phyloP scores from a whole-genome alignment of 2,888 invertebrate genomes.

The Cancer borealis region DNA sequence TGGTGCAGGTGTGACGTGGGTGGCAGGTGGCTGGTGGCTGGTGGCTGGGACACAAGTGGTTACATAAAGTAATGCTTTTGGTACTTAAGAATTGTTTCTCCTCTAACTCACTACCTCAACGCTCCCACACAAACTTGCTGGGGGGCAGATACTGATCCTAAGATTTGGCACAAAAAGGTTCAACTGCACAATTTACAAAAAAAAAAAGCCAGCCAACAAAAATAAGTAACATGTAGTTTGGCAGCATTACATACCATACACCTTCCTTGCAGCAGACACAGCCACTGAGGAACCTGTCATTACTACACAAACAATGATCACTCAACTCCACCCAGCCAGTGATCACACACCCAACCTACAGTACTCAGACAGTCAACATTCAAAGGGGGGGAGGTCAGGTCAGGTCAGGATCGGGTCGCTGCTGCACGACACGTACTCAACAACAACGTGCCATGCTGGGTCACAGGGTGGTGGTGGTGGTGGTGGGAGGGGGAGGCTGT shows the following conservation, averaged over 20 bases:
- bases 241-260: constrained; percentile 39
- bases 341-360: constrained; percentile 6
- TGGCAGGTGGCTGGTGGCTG: not conserved
- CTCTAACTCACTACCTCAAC: constrained; percentile 38
- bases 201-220: constrained; percentile 17
- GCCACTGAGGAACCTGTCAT: not conserved
- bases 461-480: not conserved
- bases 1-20: not conserved
- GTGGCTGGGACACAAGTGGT: not conserved
- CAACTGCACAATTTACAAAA: constrained; percentile 45
- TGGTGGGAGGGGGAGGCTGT: constrained; percentile 1
- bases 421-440: constrained; percentile 58
- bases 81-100: constrained; percentile 1
- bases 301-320: not conserved
- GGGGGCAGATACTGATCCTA: constrained; percentile 58
- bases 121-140: constrained; percentile 43
- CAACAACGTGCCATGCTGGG: constrained; percentile 65
- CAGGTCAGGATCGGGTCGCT: not conserved
- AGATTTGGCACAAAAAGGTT: constrained; percentile 47
- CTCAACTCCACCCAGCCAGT: not conserved
- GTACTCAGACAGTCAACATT: constrained; percentile 13
- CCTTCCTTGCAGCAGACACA: constrained; percentile 32
- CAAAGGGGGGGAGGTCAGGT: not conserved
- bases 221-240: constrained; percentile 27
- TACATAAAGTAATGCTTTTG: not conserved